Base-by-base conservation (phyloP, 2,888 invertebrate genomes). In the Odontomyia ornata region DNA sequence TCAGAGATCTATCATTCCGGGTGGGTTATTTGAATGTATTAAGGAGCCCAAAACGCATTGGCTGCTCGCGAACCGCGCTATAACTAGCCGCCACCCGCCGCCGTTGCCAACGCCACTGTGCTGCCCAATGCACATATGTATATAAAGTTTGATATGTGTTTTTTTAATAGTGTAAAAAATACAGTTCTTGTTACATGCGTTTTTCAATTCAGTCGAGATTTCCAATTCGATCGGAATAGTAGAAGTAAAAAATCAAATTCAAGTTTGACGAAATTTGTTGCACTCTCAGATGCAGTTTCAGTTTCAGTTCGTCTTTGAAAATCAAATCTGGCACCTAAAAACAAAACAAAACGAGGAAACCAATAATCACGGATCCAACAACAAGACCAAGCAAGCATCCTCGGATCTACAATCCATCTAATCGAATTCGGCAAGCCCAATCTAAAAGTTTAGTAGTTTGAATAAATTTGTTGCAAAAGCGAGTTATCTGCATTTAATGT, bases 131-230 rank as follows among this genome's bases (percentile, higher is more conserved):
- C 30, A 46, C 30, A 69, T 69, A 69, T n/a, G n/a, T n/a, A n/a
- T 46, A 47, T 13, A 43, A 67, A 47, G 15, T 69, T 46, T 69
- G 18, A 69, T 69, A 57, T 60, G 60, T 73, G 57, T 36, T 73
- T 56, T 69, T 60, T 57, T 57, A 73, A 60, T 73, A 60, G 57
- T 57, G 56, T 56, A 73, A 73, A 73, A 73, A 73, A 73, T 73
- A 73, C 73, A 23, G 57, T 73, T 73, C 73, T 57, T 73, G 73
- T 73, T 84, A 83, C 85, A 83, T 82, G 81, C 82, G 80, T 81
- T 85, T 85, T 85, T 84, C 82, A 85, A 84, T 85, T 86, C 86
- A 86, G 86, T 86, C 85, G 86, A 85, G 85, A 85, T 86, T 86
- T 85, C 86, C 85, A 84, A 85, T 85, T 86, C 86, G 85, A 84